Evolutionary conservation across 2,888 invertebrate species (phyloP), one percentile per base, ranked within the genome.

Genomic region (Conomelus anceps): DNA sequence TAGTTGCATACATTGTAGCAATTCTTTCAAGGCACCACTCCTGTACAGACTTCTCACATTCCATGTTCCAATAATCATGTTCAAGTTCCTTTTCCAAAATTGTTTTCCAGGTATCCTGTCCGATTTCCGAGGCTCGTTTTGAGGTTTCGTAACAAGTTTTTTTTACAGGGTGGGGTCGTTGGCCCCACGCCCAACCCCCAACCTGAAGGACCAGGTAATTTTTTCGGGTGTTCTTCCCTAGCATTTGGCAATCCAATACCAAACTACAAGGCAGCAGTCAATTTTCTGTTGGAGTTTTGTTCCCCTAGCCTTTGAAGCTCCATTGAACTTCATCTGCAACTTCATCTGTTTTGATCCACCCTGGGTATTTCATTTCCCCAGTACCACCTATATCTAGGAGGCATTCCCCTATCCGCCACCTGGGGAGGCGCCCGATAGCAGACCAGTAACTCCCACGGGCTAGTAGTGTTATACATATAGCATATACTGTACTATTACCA

Each of bases 381-480:
- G 89, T 90, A 90, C 89, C 89, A 63, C n/a, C 88, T 89, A 89
- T 91, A 89, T 90, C 90, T 90, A 89, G 88, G 23, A 87, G 89
- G 89, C 89, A 23, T 90, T 90, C 89, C 89, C 90, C 91, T 89
- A 90, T 89, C 90, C 90, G 89, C 90, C 90, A 90, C 90, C 89
- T 89, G 90, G 89, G 90, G 90, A 90, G 87, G 87, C 84, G 87
- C 84, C 87, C 87, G 84, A 13, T 89, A 34, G 88, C 85, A 84
- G 84, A 89, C 87, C 22, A 88, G 88, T 88, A 89, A 89, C 41
- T 63, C 87, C 87, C 13, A 63, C 13, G 34, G 34, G n/a, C n/a
- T n/a, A n/a, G n/a, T n/a, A n/a, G n/a, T n/a, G n/a, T n/a, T n/a
- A n/a, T n/a, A n/a, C n/a, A n/a, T n/a, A n/a, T n/a, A n/a, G n/a